Evolutionary conservation across 2,113 vertebrate genomes (phyloP), one percentile per base, ranked within the genome.

Genomic region (Tychaedon coryphoeus): DNA sequence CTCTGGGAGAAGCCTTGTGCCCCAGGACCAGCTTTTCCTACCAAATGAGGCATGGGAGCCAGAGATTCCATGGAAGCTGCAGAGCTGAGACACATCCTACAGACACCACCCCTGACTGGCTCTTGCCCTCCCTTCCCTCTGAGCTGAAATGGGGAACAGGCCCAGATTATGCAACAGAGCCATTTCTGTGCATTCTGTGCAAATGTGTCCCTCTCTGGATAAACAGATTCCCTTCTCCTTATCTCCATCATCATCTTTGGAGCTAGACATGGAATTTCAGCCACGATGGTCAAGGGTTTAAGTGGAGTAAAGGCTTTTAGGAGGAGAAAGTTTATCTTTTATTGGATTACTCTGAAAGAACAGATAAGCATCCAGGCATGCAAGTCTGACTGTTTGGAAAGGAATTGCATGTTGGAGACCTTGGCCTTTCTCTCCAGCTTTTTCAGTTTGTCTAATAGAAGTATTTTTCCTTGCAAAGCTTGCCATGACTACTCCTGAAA

Each of bases 281-380:
- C 53, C 57, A 5, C 3, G 2, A 31, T 31, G 34, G 28, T 29
- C 34, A 19, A 15, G 60, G 33, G 69, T 56, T 94, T 51, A 80
- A 88, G 58, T 47, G 47, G 77, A 53, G 34, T 5, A 71, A 88
- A 51, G 76, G 69, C 72, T 94, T 64, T 88, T 50, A 73, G 29
- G 29, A 33, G 67, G 56, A 83, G 78, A 90, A 64, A 92, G 79
- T 92, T 96, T 91, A 80, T 93, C 82, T 95, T 77, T 64, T 10
- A 47, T 45, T 80, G 64, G 34, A 84, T 92, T 90, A n/a, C 33
- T 76, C 65, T 54, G 67, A 58, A 76, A 83, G 88, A 86, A 51
- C 82, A 93, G 79, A 95, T 80, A 86, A 94, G 88, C 72, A 83
- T 15, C n/a, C 74, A 83, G 64, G 51, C 94, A 93, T 0, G 16